phyloP scores from a whole-genome alignment of 1,140 invertebrate genomes.

The Drosophila tsacasi region DNA sequence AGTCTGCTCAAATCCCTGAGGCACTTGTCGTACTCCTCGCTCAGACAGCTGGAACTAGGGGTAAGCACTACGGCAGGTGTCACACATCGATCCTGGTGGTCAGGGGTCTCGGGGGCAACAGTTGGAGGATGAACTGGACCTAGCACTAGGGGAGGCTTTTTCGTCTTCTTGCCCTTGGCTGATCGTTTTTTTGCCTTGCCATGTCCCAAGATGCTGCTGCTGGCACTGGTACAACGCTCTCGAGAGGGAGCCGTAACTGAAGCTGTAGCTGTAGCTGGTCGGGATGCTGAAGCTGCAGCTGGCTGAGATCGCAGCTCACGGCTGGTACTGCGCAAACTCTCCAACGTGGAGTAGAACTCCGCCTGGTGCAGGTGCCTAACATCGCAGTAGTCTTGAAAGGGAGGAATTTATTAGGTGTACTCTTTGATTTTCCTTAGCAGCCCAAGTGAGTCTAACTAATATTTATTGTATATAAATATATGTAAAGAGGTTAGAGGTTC shows the following conservation, averaged over 20 bases:
- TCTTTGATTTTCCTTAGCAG: too few relatives aligned
- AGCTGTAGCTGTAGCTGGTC: background rate
- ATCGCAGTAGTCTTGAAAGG: constrained; percentile 73
- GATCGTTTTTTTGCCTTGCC: constrained; percentile 52
- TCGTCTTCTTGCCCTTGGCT: constrained; percentile 49
- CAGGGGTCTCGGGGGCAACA: constrained; percentile 5
- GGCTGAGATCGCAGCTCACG: constrained; percentile 62
- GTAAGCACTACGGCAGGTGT: constrained; percentile 5
- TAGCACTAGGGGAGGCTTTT: constrained; percentile 38
- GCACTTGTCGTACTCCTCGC: constrained; percentile 67
- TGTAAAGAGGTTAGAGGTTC: background rate
- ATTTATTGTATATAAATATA: background rate
- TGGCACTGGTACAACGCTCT: constrained; percentile 47
- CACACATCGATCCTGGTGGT: constrained; percentile 7
- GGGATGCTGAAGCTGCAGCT: background rate
- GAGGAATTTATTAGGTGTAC: background rate
- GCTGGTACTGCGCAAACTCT: constrained; percentile 73
- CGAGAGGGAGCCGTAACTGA: constrained; percentile 1
- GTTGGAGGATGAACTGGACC: constrained; percentile 9
- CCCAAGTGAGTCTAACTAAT: too few relatives aligned
- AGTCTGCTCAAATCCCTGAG: constrained; percentile 58
- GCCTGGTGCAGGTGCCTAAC: constrained; percentile 79
- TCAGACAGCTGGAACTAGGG: constrained; percentile 49
- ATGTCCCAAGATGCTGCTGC: constrained; percentile 33
- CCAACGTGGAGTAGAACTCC: constrained; percentile 78